Evolutionary conservation across 2,797 vertebrate species (phyloP), one percentile per base, ranked within the genome.

Genomic region (Ispidina lecontei): DNA sequence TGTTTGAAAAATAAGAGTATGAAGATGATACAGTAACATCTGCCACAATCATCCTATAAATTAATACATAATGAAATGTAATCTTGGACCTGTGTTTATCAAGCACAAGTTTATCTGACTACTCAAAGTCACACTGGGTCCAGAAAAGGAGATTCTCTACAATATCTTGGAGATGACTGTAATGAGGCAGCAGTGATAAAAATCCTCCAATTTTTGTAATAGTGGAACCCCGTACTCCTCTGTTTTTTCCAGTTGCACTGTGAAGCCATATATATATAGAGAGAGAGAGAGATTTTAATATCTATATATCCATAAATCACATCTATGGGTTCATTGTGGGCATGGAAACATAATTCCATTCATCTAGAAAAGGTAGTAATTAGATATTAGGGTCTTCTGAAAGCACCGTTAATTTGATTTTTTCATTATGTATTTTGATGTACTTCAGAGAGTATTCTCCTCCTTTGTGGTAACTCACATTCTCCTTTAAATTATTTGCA

Each of bases 161-260:
- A 67, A 4, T 31, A 25, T 14, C 49, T 29, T 51, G 19, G 63
- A 37, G 33, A 16, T 51, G 35, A 67, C 6, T 72, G 29, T 52
- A 63, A 6, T n/a, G 63, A 95, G n/a, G 25, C 68, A 87, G 89
- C 87, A 84, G 23, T 69, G 63, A 84, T 87, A 72, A 83, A 95
- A 68, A 1, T 3, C 8, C 13, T 26, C 21, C 39, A 4, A 44
- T 44, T 35, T 58, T 33, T 59, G 19, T 26, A 69, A 29, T 6
- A 58, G 35, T 5, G 19, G 20, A 65, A 33, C 22, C 11, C 18
- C 29, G 22, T 76, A 62, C 37, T 41, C 9, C 39, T 75, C 59
- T 79, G 19, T 79, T 93, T 41, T 93, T 56, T 87, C n/a, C 31
- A 25, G 14, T 26, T 77, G 76, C 15, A 75, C 12, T 47, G 54